These are phyloP conservation scores for Oncorhynchus tshawytscha DNA, from an alignment of 2,113 vertebrate genomes.

Conservation along the genomic window DNA sequence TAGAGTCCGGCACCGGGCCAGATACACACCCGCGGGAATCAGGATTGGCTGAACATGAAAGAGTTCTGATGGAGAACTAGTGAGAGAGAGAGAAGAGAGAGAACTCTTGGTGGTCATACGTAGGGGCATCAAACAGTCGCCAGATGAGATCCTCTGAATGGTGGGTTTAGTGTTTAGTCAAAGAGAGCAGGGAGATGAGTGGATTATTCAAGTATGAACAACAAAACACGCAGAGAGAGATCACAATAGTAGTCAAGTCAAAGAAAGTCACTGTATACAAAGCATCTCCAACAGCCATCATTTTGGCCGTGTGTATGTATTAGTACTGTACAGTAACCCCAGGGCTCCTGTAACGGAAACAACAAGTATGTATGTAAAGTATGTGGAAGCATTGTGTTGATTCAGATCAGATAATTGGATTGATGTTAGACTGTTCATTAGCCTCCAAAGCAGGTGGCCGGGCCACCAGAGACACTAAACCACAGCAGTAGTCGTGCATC, in stretches of 20 bases:
- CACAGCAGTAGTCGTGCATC: not conserved
- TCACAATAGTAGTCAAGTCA: not conserved
- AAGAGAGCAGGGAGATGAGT: not conserved
- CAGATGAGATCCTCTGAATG: not conserved
- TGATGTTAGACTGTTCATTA: not conserved
- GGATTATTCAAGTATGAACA: not conserved
- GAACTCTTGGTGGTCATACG: not conserved
- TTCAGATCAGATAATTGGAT: not conserved
- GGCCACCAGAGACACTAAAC: constrained; percentile 8
- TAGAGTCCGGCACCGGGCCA: no score
- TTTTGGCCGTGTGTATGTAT: not conserved
- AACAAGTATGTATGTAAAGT: not conserved
- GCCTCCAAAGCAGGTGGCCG: not conserved
- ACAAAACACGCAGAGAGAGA: not conserved
- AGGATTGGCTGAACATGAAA: not conserved
- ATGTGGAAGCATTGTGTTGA: not conserved
- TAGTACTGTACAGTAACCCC: not conserved
- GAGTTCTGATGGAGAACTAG: not conserved
- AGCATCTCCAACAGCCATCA: not conserved
- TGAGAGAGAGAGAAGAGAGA: no score
- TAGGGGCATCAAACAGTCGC: not conserved
- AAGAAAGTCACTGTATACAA: not conserved
- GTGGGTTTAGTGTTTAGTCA: not conserved
- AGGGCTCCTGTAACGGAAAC: not conserved
- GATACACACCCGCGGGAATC: no score